Evolutionary conservation across 2,113 vertebrate species (phyloP).

Genomic region (Alligator mississippiensis): DNA sequence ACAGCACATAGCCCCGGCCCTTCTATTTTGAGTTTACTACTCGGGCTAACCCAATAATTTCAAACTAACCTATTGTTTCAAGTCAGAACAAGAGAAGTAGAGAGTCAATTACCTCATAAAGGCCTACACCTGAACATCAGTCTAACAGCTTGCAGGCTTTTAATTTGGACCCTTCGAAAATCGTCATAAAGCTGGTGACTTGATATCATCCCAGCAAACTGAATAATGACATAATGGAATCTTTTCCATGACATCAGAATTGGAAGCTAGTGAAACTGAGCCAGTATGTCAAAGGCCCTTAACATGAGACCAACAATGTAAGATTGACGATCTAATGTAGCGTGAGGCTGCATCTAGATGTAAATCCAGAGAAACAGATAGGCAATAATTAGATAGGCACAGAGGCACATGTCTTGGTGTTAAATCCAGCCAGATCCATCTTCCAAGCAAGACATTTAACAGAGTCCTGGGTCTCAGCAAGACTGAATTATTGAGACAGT

Average conservation of each 20-base stretch:
- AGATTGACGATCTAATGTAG: background rate
- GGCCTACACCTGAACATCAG: background rate
- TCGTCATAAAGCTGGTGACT: background rate
- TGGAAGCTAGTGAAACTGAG: background rate
- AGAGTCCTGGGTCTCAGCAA: background rate
- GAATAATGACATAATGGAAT: too few species aligned
- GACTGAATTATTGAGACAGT: too few species aligned
- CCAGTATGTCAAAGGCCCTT: background rate
- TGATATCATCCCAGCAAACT: background rate
- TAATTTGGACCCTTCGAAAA: background rate
- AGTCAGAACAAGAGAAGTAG: background rate
- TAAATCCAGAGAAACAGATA: background rate
- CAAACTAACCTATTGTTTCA: background rate
- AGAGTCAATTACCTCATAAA: background rate
- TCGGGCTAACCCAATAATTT: background rate
- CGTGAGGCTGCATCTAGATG: background rate
- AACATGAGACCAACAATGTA: background rate
- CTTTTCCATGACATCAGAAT: too few species aligned
- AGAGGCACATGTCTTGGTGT: background rate
- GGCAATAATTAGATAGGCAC: background rate
- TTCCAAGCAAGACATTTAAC: accelerated
- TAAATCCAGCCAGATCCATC: accelerated
- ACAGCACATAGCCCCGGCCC: background rate
- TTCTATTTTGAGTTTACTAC: background rate
- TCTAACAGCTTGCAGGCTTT: too few species aligned